Percentiles rank a stretch among this genome's conserved stretches.
phyloP scores from a whole-genome alignment of 2,888 invertebrate genomes.

The Entomobrya proxima region DNA sequence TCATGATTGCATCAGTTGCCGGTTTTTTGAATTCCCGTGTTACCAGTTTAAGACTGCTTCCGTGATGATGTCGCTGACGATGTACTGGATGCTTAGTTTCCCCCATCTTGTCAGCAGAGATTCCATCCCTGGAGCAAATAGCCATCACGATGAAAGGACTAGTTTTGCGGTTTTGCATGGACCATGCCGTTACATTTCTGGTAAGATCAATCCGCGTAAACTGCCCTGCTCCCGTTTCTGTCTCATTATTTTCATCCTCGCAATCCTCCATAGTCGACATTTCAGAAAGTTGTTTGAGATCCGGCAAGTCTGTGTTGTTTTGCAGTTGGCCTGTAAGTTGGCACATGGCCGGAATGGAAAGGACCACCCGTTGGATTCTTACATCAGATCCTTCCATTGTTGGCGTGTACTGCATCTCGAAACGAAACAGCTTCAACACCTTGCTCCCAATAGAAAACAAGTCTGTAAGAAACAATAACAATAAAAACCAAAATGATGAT shows the following conservation, averaged over 20 bases:
- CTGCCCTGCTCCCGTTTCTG: slow-evolving; percentile 24
- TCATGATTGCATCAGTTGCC: slow-evolving; percentile 24
- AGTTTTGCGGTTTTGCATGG: slow-evolving; percentile 59
- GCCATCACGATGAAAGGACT: slow-evolving; percentile 69
- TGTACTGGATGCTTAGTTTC: background rate
- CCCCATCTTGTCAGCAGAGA: slow-evolving; percentile 19
- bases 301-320: slow-evolving; percentile 57
- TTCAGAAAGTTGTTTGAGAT: slow-evolving; percentile 55
- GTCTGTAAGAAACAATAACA: slow-evolving; percentile 58
- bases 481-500: too few species aligned
- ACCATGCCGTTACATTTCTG: slow-evolving; percentile 63
- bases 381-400: slow-evolving; percentile 60
- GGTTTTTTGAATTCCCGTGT: slow-evolving; percentile 63
- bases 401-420: slow-evolving; percentile 53
- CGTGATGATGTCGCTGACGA: slow-evolving; percentile 46
- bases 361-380: slow-evolving; percentile 67
- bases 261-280: slow-evolving; percentile 38
- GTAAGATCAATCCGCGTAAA: slow-evolving; percentile 59
- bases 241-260: slow-evolving; percentile 18
- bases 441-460: slow-evolving; percentile 67
- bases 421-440: slow-evolving; percentile 64
- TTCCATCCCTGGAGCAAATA: slow-evolving; percentile 63
- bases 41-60: slow-evolving; percentile 67
- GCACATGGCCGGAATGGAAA: slow-evolving; percentile 58
- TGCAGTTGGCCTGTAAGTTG: slow-evolving; percentile 57